Base-by-base conservation (phyloP, 2,113 vertebrate species). In the Nicator chloris region DNA sequence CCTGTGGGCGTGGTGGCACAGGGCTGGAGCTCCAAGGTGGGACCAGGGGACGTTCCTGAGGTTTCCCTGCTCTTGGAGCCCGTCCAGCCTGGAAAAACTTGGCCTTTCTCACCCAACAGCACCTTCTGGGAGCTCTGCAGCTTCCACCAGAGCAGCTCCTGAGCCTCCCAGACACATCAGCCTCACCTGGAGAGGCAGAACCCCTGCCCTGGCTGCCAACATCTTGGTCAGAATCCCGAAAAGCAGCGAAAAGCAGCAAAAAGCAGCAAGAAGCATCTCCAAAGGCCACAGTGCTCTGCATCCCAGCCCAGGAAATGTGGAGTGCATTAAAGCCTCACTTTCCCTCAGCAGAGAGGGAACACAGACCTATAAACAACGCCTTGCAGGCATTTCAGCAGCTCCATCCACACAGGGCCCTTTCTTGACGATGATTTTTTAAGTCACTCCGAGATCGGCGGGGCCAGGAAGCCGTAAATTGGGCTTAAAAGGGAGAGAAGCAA, bases 261-360 rank as follows among this genome's bases (percentile, higher is more conserved):
- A 39, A 27, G 87, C 92, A 95, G 95, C 90, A 91, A 82, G 93
- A 96, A 97, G 73, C 93, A 82, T 73, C 96, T 95, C 93, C 93
- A 53, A 97, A 93, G 7, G 85, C 88, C 88, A 33, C 73, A 72
- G 96, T 37, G 35, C 95, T 96, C 70, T 20, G 88, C 31, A 60
- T 76, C 82, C 87, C 10, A 88, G 93, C 86, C 47, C 20, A 84
- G 71, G 94, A 93, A 97, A 98, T 96, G 88, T 97, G 97, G 98
- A 97, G 98, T 96, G 90, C 84, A 97, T 97, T 98, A 98, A 96
- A 95, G 94, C 49, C 91, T 97, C 94, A 90, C 97, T 98, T 97
- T 98, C 97, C 63, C 97, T 96, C 88, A 57, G 94, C 95, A 96
- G 92, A 96, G 97, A 86, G 93, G 86, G 94, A 95, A 70, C 56